Evolutionary conservation across 2,888 invertebrate genomes (phyloP).

Genomic region (Macrophya alboannulata): DNA sequence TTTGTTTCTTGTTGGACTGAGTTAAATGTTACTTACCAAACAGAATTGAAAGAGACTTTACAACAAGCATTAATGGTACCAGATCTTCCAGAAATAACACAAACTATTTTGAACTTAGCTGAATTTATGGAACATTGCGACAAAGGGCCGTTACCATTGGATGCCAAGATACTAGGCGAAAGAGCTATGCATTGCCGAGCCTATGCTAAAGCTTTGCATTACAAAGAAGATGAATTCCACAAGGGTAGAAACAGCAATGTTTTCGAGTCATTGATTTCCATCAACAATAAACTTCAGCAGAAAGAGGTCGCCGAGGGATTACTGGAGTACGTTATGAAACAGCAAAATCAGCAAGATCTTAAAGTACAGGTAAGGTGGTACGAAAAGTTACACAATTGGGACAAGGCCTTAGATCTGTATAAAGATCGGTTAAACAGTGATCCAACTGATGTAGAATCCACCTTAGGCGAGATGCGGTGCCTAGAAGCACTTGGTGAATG

Average conservation of each 20-base stretch:
- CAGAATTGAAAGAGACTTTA: constrained; percentile 92
- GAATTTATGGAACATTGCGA: constrained; percentile 99
- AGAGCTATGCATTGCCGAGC: constrained; percentile 96
- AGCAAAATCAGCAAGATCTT: constrained; percentile 83
- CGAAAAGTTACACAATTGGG: constrained; percentile 99
- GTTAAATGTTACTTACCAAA: constrained; percentile 89
- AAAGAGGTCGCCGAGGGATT: constrained; percentile 98
- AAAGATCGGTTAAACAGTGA: constrained; percentile 87
- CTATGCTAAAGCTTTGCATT: constrained; percentile 92
- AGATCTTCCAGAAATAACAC: constrained; percentile 97
- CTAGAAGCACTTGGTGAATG: constrained; percentile 98
- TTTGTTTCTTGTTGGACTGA: constrained; percentile 99
- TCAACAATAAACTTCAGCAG: constrained; percentile 99
- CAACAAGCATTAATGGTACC: constrained; percentile 95
- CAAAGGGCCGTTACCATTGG: constrained; percentile 95
- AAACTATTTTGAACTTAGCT: constrained; percentile 97
- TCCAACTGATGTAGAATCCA: constrained; percentile 88
- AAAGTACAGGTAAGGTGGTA: constrained; percentile 96
- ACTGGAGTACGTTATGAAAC: constrained; percentile 93
- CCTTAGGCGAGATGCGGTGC: constrained; percentile 96
- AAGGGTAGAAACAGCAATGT: constrained; percentile 91
- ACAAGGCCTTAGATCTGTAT: constrained; percentile 95
- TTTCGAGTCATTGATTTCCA: constrained; percentile 96
- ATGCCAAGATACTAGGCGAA: constrained; percentile 93
- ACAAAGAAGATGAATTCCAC: constrained; percentile 97